A percentile compares a stretch with the other conserved stretches of the same genome.
Evolutionary conservation across 2,113 vertebrate species (phyloP).

Genomic region (Leucosticte australis): DNA sequence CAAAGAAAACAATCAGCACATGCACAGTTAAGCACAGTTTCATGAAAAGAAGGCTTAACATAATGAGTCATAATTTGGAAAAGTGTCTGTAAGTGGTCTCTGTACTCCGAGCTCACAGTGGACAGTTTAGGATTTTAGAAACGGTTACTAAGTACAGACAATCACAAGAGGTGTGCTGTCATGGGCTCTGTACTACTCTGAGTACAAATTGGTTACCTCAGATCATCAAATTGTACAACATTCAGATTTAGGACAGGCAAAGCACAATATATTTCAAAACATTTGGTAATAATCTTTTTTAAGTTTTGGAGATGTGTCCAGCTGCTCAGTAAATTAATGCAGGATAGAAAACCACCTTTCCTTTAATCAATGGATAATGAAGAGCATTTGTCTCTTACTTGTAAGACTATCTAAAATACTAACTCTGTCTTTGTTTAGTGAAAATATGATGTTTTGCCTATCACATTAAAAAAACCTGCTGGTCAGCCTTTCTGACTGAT

Average conservation of each 20-base stretch:
- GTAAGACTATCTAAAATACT: slow-evolving; percentile 12
- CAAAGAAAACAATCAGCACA: slow-evolving; percentile 71
- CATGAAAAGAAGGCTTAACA: slow-evolving; percentile 58
- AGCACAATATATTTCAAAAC: slow-evolving; percentile 10
- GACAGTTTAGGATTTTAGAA: slow-evolving; percentile 48
- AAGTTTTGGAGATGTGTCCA: slow-evolving; percentile 55
- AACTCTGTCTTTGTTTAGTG: slow-evolving; percentile 4
- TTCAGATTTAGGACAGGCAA: background rate
- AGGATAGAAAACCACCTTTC: slow-evolving; percentile 59
- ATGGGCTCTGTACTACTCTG: background rate
- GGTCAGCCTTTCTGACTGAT: background rate
- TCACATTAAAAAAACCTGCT: background rate
- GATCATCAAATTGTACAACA: background rate
- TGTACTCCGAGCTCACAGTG: background rate
- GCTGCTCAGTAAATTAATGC: slow-evolving; percentile 43
- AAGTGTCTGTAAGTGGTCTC: slow-evolving; percentile 52
- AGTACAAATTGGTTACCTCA: slow-evolving; percentile 34
- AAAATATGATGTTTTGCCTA: background rate
- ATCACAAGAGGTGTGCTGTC: slow-evolving; percentile 36
- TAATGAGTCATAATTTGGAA: slow-evolving; percentile 75
- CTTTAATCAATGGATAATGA: slow-evolving; percentile 77
- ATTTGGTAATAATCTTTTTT: slow-evolving; percentile 73
- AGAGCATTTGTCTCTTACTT: slow-evolving; percentile 65
- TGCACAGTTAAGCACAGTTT: slow-evolving; percentile 66
- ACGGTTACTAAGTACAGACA: background rate